Conservation (phyloP, 2,888 invertebrate genomes). For the Cyrtodaria siliqua region DNA sequence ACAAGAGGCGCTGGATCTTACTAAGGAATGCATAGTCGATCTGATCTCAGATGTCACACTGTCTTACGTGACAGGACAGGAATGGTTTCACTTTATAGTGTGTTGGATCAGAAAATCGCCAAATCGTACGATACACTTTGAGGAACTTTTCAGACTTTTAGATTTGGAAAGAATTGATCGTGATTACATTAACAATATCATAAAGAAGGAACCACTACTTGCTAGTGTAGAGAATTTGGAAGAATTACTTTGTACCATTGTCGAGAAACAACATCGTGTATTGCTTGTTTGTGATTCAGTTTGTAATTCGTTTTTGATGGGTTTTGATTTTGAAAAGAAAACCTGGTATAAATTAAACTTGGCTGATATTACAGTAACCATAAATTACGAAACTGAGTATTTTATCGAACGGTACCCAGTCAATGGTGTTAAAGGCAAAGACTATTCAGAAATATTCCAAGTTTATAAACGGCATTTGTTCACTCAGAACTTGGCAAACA, state of each 20-base stretch:
- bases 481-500: too few species aligned
- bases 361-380: too few species aligned
- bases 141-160: conserved; percentile 1
- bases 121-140: neutral
- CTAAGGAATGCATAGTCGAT: conserved; percentile 19
- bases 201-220: neutral
- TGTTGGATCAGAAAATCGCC: conserved; percentile 16
- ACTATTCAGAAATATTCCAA: neutral
- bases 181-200: conserved; percentile 7
- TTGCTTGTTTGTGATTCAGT: neutral
- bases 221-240: neutral
- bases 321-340: conserved; percentile 4
- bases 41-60: conserved; percentile 22
- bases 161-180: conserved; percentile 4
- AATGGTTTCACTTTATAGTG: conserved; percentile 15
- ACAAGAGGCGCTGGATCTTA: conserved; percentile 8
- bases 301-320: neutral
- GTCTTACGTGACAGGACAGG: conserved; percentile 10
- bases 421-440: neutral
- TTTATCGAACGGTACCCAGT: too few species aligned
- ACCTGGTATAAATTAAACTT: conserved; percentile 5
- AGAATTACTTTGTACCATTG: neutral
- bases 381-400: too few species aligned
- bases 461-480: too few species aligned
- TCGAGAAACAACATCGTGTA: neutral